Conservation (phyloP, 2,888 invertebrate genomes). For the Uropetala carovei region DNA sequence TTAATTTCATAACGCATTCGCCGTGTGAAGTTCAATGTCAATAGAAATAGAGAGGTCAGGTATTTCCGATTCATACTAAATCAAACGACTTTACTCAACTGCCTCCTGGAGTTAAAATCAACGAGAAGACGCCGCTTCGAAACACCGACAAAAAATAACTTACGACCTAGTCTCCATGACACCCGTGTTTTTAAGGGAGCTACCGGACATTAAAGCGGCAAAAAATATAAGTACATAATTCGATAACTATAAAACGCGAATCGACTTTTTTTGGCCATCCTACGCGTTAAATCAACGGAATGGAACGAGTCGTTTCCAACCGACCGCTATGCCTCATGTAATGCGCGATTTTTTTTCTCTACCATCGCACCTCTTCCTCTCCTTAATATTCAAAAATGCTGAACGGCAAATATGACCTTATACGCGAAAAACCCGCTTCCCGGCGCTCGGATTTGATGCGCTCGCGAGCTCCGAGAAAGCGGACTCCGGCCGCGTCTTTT, state of each 20-base stretch:
- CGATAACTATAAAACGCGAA: background rate
- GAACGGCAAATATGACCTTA: background rate
- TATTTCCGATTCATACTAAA: background rate
- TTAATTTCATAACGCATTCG: background rate
- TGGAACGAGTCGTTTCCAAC: background rate
- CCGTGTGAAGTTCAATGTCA: background rate
- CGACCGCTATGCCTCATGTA: background rate
- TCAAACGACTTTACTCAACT: constrained; percentile 21
- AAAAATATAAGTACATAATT: background rate
- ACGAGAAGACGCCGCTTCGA: background rate
- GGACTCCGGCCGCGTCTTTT: background rate
- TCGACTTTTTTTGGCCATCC: background rate
- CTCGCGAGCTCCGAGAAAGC: constrained; percentile 13
- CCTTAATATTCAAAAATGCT: constrained; percentile 3
- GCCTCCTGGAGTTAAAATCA: background rate
- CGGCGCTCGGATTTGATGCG: background rate
- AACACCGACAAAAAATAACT: background rate
- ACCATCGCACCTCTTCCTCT: background rate
- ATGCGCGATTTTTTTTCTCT: background rate
- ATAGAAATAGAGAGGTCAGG: background rate
- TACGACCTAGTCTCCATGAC: background rate
- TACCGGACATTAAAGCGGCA: background rate
- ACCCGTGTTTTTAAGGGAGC: background rate
- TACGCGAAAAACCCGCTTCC: constrained; percentile 22
- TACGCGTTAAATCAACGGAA: background rate